Evolutionary conservation across 2,888 invertebrate species (phyloP), one percentile per base, ranked within the genome.

Genomic region (Lepidonotus clava): DNA sequence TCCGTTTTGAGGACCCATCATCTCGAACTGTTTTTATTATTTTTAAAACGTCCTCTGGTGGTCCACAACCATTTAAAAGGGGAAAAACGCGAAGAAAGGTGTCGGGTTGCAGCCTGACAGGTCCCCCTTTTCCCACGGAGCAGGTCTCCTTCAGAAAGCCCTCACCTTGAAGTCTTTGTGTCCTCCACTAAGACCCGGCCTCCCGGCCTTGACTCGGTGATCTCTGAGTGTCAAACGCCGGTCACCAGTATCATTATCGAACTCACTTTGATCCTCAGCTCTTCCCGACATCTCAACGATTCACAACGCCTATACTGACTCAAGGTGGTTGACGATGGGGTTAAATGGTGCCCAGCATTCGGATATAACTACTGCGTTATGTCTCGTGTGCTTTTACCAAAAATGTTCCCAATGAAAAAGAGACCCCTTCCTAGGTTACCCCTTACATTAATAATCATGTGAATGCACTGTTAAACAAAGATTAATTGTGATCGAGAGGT

Each of bases 91-190:
- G 71, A 5, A 14, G 38, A 14, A n/a, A 14, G 71, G 71, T 71
- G 71, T 71, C 71, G 71, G 71, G 34, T 38, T 38, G 38, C 38
- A 18, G 21, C 46, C 46, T 46, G 38, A 71, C 71, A 71, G 71
- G 38, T n/a, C 71, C 71, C 71, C 11, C 36, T 34, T 71, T 71
- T 71, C 71, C 71, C 71, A 71, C 71, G 36, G 24, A 34, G 71
- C 71, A n/a, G 46, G 18, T 18, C 71, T 71, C 71, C 71, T 71
- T 38, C 71, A 71, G 71, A 71, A 71, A 71, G 71, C 71, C 71
- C 71, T 71, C 71, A 71, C 71, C 71, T 71, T 71, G 36, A 71
- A 71, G 71, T 71, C 71, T 71, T 71, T 71, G 71, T 71, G 71
- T 24, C 38, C 5, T 14, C 14, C 36, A 14, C 71, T 71, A n/a